phyloP scores from a whole-genome alignment of 2,113 vertebrate species.

The Dicaeum eximium region DNA sequence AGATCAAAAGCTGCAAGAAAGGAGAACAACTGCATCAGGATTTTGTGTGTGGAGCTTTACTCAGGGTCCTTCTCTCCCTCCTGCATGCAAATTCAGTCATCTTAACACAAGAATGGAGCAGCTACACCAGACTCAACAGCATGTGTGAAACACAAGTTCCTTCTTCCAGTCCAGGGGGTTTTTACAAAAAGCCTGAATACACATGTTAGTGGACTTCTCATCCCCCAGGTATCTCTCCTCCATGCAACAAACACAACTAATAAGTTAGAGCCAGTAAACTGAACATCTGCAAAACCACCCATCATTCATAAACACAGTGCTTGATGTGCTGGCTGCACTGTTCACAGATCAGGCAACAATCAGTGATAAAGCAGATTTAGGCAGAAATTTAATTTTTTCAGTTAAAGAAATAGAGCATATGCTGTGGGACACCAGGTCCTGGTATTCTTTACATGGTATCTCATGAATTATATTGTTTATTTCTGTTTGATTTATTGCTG shows the following conservation, averaged over 20 bases:
- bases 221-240: background rate
- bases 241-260: background rate
- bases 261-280: background rate
- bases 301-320: fast-evolving
- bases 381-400: background rate
- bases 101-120: background rate
- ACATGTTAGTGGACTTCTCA: fast-evolving
- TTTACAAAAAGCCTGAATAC: background rate
- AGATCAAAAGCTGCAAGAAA: background rate
- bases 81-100: background rate
- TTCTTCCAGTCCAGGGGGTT: background rate
- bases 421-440: background rate
- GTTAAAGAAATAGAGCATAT: background rate
- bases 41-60: background rate
- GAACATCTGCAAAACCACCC: background rate
- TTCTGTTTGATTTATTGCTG: background rate
- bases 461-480: background rate
- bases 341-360: background rate
- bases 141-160: background rate
- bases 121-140: background rate
- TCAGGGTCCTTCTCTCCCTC: background rate
- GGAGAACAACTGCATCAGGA: background rate
- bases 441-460: background rate
- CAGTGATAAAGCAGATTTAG: background rate
- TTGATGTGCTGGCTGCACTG: fast-evolving